Percentiles rank a stretch among this genome's conserved stretches.
Conservation (phyloP, 1,140 invertebrate species). For the Vollenhovia emeryi region DNA sequence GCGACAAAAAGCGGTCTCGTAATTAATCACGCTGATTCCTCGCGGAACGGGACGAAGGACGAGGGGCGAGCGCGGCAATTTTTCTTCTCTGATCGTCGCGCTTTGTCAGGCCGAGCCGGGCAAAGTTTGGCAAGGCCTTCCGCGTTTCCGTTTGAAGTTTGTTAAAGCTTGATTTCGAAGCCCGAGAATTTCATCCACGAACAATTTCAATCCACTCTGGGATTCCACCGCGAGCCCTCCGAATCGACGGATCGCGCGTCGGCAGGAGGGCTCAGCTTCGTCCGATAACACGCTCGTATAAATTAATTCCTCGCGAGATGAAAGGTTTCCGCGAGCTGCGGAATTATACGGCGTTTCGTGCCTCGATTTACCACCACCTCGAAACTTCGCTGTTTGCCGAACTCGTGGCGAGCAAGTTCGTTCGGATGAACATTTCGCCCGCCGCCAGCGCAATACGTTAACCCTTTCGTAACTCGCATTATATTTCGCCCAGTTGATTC, state of each 20-base stretch:
- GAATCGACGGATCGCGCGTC: neutral
- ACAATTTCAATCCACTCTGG: slow-evolving; percentile 63
- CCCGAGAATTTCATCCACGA: slow-evolving; percentile 37
- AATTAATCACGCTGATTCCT: slow-evolving; percentile 68
- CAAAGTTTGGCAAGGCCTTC: neutral
- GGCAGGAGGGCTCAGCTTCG: neutral
- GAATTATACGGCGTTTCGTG: slow-evolving; percentile 28
- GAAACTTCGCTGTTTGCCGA: slow-evolving; percentile 16
- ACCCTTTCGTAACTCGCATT: slow-evolving; percentile 10
- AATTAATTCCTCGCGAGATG: slow-evolving; percentile 45
- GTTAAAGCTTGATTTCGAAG: slow-evolving; percentile 38
- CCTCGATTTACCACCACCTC: slow-evolving; percentile 20
- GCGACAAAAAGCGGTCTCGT: slow-evolving; percentile 56
- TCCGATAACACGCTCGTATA: slow-evolving; percentile 30
- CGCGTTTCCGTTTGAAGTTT: slow-evolving; percentile 37
- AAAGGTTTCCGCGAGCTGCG: slow-evolving; percentile 22
- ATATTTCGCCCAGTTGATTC: neutral
- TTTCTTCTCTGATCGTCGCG: slow-evolving; percentile 31
- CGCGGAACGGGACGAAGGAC: neutral
- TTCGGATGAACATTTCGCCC: neutral
- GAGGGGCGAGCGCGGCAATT: slow-evolving; percentile 11
- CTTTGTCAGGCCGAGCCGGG: neutral
- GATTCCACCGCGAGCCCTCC: slow-evolving; percentile 10
- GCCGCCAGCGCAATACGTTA: neutral
- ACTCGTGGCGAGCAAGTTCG: slow-evolving; percentile 2